Base-by-base conservation (phyloP, 2,888 invertebrate genomes). In the Lasioglossum lativentre region DNA sequence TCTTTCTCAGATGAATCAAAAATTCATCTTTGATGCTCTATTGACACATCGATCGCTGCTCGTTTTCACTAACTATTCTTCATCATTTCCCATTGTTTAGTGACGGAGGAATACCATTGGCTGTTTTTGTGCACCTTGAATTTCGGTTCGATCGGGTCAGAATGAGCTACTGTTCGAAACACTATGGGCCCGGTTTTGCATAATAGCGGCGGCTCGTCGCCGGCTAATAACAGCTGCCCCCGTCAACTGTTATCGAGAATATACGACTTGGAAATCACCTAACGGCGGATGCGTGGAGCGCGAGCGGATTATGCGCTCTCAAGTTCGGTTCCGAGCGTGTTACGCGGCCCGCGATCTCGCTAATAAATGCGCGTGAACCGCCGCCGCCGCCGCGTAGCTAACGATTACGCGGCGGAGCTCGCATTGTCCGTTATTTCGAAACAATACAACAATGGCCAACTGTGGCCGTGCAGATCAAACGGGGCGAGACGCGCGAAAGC, bases 401-500 rank as follows among this genome's bases (percentile, higher is more conserved):
- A 85, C 85, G 85, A 80, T 85, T 75, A 75, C 74, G 70, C 63
- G 19, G 38, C 63, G 63, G 27, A n/a, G 78, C 59, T 85, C 68
- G 85, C 70, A 85, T 85, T 85, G 85, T 85, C 85, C 80, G 47
- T 68, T 76, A 59, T 76, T 80, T 27, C 76, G 80, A 74, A 76
- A 80, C 85, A 85, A 84, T 85, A 56, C 66, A 73, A 86, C 86
- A 86, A 86, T 81, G 72, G 86, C 34, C 63, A 34, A 19, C 63
- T 23, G 76, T 45, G 27, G 27, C 45, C 16, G 75, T 68, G 80
- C 80, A 78, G 77, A 86, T 86, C 80, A 75, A 80, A 52, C 76
- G 47, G n/a, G 71, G 19, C 34, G 34, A 30, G 30, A 71, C 30
- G 40, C 30, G 27, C 56, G n/a, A 34, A 23, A 40, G 45, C 27